phyloP scores from a whole-genome alignment of 2,113 vertebrate genomes.

The Phrynosoma platyrhinos region DNA sequence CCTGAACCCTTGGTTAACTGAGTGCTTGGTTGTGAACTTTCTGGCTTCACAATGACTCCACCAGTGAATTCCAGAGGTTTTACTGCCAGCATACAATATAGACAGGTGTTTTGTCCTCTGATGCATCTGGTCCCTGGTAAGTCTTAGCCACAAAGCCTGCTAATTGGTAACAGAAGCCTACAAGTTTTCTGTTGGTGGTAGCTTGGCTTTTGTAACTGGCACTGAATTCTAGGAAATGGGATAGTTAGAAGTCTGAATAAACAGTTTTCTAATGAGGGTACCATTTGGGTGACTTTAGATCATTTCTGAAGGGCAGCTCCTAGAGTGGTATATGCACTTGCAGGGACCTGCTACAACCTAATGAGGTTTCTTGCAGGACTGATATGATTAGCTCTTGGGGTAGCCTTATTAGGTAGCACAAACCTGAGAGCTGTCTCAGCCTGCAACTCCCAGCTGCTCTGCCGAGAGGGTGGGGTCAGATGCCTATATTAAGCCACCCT shows the following conservation, averaged over 20 bases:
- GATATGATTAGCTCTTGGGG: neutral
- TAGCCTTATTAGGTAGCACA: slow-evolving; percentile 17
- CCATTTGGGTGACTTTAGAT: neutral
- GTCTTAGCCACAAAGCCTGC: neutral
- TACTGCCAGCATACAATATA: neutral
- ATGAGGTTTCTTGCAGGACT: slow-evolving; percentile 7
- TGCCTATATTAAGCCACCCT: slow-evolving; percentile 3
- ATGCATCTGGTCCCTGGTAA: neutral
- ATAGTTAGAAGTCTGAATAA: neutral
- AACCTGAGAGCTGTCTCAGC: neutral
- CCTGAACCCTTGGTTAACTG: neutral
- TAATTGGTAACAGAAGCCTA: neutral
- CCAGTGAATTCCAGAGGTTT: neutral
- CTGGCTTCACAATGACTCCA: neutral
- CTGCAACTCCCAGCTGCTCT: slow-evolving; percentile 17
- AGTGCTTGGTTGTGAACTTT: neutral
- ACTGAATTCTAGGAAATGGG: neutral
- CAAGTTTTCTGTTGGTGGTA: neutral
- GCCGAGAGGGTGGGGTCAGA: neutral
- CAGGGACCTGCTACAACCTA: slow-evolving; percentile 1
- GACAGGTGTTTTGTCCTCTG: neutral
- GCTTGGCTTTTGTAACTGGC: neutral
- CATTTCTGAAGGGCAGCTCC: neutral
- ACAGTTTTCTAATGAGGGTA: neutral
- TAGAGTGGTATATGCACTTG: neutral